phyloP scores from a whole-genome alignment of 1,140 invertebrate species.

The Atta colombica region DNA sequence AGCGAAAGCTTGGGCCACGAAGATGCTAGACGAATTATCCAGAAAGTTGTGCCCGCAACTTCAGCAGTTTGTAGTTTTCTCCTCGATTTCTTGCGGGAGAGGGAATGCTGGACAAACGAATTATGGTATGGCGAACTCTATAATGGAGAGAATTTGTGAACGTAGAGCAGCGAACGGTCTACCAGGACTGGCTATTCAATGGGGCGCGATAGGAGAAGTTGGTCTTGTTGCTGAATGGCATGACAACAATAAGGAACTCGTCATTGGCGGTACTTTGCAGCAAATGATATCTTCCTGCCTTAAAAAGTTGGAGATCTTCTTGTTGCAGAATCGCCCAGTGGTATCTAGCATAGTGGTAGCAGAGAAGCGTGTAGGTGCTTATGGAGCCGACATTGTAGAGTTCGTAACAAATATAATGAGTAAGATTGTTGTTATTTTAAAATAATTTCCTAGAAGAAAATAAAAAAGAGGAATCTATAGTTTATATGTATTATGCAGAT shows the following conservation, averaged over 20 bases:
- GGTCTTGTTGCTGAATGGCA: constrained; percentile 89
- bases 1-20: constrained; percentile 86
- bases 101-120: constrained; percentile 93
- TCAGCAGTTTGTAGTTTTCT: constrained; percentile 90
- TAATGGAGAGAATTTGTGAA: constrained; percentile 89
- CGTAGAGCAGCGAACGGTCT: constrained; percentile 84
- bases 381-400: constrained; percentile 82
- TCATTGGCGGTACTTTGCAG: constrained; percentile 89
- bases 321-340: constrained; percentile 87
- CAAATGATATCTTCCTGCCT: constrained; percentile 90
- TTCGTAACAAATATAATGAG: constrained; percentile 86
- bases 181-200: constrained; percentile 88
- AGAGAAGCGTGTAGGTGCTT: constrained; percentile 84
- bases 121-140: constrained; percentile 90
- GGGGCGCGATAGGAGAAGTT: constrained; percentile 88
- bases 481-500: background rate
- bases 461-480: background rate
- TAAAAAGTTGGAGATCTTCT: constrained; percentile 87
- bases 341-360: constrained; percentile 90
- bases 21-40: constrained; percentile 86
- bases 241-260: constrained; percentile 88
- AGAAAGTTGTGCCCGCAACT: constrained; percentile 86
- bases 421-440: constrained; percentile 65
- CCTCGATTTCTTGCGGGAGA: constrained; percentile 91
- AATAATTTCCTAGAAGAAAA: background rate